Conservation (phyloP, 2,113 vertebrate species). For the Cyprinodon variegatus region DNA sequence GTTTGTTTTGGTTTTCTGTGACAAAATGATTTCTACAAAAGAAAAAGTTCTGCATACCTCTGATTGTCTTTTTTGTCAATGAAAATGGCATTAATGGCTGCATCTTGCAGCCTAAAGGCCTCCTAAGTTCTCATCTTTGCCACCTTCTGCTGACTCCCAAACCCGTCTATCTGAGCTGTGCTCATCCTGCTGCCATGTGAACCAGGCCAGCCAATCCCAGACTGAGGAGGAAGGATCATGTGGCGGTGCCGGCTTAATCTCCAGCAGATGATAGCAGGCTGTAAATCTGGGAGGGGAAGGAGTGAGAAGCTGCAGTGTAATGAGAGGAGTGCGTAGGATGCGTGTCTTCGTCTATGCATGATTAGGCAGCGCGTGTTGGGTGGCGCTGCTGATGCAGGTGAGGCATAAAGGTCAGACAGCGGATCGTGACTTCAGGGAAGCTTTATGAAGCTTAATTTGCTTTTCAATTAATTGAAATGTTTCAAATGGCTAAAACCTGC, state of each 20-base stretch:
- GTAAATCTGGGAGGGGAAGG: conserved; percentile 18
- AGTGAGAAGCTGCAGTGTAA: conserved; percentile 1
- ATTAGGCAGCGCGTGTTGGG: background rate
- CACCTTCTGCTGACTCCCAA: background rate
- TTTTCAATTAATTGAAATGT: background rate
- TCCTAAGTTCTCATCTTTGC: background rate
- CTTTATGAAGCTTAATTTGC: background rate
- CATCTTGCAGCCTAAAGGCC: background rate
- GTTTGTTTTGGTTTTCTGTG: too few relatives aligned
- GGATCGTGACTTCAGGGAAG: background rate
- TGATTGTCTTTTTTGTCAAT: background rate
- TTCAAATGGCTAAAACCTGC: background rate
- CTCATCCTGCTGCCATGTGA: background rate
- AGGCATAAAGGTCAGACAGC: background rate
- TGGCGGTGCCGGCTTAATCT: conserved; percentile 8
- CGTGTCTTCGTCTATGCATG: conserved; percentile 15
- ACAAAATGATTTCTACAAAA: too few relatives aligned
- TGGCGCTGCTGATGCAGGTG: background rate
- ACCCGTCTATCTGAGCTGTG: background rate
- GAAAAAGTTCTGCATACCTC: too few relatives aligned
- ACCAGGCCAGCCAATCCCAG: background rate
- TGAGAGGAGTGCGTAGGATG: conserved; percentile 1
- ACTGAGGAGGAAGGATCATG: background rate
- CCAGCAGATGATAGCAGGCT: conserved; percentile 13
- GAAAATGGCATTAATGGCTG: background rate